These are phyloP conservation scores for Caenorhabditis brenneri DNA, from an alignment of 1,140 invertebrate species.

Conservation along the genomic window DNA sequence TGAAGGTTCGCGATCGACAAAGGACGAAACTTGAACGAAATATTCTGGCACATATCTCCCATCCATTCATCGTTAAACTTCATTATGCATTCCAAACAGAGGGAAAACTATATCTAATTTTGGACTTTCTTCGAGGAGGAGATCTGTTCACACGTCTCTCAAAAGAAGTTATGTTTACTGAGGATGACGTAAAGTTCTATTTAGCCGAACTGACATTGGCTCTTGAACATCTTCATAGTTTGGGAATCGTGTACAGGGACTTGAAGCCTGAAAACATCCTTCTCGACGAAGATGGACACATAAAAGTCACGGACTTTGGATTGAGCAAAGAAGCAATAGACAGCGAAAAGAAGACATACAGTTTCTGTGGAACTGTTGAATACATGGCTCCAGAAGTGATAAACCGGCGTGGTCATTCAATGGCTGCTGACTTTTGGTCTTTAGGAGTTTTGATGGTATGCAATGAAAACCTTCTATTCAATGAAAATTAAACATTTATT, in stretches of 20 bases:
- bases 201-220: slow-evolving; percentile 94
- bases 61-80: slow-evolving; percentile 96
- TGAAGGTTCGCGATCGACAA: slow-evolving; percentile 94
- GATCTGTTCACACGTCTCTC: slow-evolving; percentile 95
- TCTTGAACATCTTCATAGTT: slow-evolving; percentile 89
- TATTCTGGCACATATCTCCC: slow-evolving; percentile 95
- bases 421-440: slow-evolving; percentile 99
- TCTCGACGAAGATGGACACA: slow-evolving; percentile 93
- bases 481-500: slow-evolving; percentile 61
- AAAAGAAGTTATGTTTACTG: slow-evolving; percentile 99
- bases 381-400: slow-evolving; percentile 98
- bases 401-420: slow-evolving; percentile 93
- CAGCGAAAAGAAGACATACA: slow-evolving; percentile 84
- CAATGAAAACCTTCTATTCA: background rate
- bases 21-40: slow-evolving; percentile 97
- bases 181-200: slow-evolving; percentile 99
- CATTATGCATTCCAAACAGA: slow-evolving; percentile 99
- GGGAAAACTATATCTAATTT: slow-evolving; percentile 95
- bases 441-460: slow-evolving; percentile 93
- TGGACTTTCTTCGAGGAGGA: slow-evolving; percentile 95
- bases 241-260: slow-evolving; percentile 98
- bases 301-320: slow-evolving; percentile 98
- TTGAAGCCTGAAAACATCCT: slow-evolving; percentile 98
- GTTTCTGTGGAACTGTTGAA: slow-evolving; percentile 83
- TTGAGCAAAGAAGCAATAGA: slow-evolving; percentile 91